Percentiles rank a stretch among this genome's conserved stretches.
Conservation (phyloP, 2,888 invertebrate species). For the Dioctria linearis region DNA sequence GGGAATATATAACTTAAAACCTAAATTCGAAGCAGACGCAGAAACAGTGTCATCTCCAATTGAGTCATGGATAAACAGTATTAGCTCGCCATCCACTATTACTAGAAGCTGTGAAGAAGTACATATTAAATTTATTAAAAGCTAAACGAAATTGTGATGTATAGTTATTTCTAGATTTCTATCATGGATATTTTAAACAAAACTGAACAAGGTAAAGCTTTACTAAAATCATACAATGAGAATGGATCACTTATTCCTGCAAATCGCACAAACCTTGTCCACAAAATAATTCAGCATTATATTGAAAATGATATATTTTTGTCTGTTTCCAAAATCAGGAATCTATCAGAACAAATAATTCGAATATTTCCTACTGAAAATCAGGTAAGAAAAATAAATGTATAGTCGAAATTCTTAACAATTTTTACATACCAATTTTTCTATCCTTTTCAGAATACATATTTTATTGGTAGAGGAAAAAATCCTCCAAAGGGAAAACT, state of each 20-base stretch:
- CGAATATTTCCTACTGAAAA: constrained; percentile 57
- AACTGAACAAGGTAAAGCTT: constrained; percentile 40
- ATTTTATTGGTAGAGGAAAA: constrained; percentile 16
- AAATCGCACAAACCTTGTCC: constrained; percentile 48
- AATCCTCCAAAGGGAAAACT: constrained; percentile 3
- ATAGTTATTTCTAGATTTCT: constrained; percentile 21
- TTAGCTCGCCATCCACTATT: not conserved
- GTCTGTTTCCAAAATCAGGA: not conserved
- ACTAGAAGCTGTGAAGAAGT: not conserved
- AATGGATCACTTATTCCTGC: constrained; percentile 27
- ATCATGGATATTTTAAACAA: constrained; percentile 37
- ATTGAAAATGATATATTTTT: constrained; percentile 48
- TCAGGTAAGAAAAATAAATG: too few species aligned
- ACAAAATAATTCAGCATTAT: constrained; percentile 53
- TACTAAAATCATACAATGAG: constrained; percentile 32
- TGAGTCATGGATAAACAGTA: constrained; percentile 17
- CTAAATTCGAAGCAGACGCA: not conserved
- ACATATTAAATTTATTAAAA: not conserved
- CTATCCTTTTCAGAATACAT: constrained; percentile 1
- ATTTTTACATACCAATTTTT: too few species aligned
- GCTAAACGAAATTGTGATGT: too few species aligned
- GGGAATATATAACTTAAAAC: constrained; percentile 10
- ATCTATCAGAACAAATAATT: constrained; percentile 53
- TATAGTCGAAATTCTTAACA: too few species aligned
- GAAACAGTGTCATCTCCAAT: not conserved